Evolutionary conservation across 1,140 invertebrate genomes (phyloP), one percentile per base, ranked within the genome.

Genomic region (Cyclargus thomasi): DNA sequence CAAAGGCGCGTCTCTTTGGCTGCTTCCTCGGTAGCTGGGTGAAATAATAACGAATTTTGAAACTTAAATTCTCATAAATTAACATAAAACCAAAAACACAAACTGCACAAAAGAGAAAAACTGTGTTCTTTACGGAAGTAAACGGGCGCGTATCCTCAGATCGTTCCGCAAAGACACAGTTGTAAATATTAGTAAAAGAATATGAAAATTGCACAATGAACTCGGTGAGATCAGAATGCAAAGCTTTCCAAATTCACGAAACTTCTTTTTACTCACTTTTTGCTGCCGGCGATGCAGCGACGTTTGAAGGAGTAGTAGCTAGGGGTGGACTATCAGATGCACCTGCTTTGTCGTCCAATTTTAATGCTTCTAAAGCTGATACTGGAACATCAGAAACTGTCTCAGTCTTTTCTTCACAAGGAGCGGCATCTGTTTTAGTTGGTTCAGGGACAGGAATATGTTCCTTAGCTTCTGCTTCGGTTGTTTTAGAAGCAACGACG

Each of bases 1-100:
- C 89, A 91, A 90, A 91, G 90, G 86, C 90, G 85, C 83, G 90
- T 91, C 88, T 91, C 90, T 90, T 91, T 86, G 67, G 85, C 90
- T 86, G 86, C 88, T 79, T 91, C 90, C 90, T 90, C 90, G 87
- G 81, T 85, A 90, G 88, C 90, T 91, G 90, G 85, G 82, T 91
- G 88, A 90, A 91, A 91, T 90, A 91, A 91, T 83, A 90, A 90
- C 88, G 86, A 79, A 86, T 86, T 88, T 88, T 88, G 88, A 84
- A 90, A 88, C 80, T 72, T 86, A 83, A 47, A 47, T 83, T 80
- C 80, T 88, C 80, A 88, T 81, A 88, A 86, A 86, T 80, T 78
- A 85, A 87, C 78, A 86, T 80, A 88, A 89, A 88, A 87, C 79
- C 81, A 82, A 86, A 83, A 90, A 86, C 86, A 88, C 85, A 87